phyloP scores from a whole-genome alignment of 2,113 vertebrate genomes.

The Psophia crepitans region DNA sequence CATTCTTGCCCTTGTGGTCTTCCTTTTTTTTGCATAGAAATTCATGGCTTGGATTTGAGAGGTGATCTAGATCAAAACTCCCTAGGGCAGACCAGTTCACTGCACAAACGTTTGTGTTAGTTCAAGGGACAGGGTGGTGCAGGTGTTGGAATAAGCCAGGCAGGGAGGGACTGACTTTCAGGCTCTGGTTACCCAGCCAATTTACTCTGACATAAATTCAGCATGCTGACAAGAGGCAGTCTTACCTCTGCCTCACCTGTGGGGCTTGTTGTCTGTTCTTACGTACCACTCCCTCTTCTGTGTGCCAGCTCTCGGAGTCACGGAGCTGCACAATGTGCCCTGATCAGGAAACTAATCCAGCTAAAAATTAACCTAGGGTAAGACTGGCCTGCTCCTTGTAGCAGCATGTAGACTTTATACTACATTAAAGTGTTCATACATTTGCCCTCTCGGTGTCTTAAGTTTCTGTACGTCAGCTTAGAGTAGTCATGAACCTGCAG shows the following conservation, averaged over 20 bases:
- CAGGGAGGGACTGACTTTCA: background rate
- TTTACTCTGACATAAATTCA: background rate
- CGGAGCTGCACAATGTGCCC: background rate
- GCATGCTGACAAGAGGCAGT: background rate
- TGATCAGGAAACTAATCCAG: background rate
- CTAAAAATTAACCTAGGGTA: background rate
- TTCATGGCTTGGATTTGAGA: background rate
- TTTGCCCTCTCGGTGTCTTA: background rate
- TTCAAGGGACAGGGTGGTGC: accelerated
- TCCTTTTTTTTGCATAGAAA: background rate
- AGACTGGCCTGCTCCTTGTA: background rate
- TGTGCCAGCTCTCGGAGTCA: background rate
- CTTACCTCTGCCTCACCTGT: background rate
- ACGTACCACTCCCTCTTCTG: background rate
- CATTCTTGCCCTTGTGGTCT: background rate
- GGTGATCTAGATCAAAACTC: background rate
- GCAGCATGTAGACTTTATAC: background rate
- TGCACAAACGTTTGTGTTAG: background rate
- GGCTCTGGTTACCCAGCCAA: background rate
- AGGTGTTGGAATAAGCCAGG: background rate
- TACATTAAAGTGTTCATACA: accelerated
- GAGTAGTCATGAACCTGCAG: background rate
- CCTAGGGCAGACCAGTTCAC: background rate
- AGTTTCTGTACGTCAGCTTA: background rate
- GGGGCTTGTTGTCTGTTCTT: background rate